Percentiles rank a stretch among this genome's conserved stretches.
Evolutionary conservation across 2,888 invertebrate species (phyloP).

Genomic region (Lasioglossum malachurum): DNA sequence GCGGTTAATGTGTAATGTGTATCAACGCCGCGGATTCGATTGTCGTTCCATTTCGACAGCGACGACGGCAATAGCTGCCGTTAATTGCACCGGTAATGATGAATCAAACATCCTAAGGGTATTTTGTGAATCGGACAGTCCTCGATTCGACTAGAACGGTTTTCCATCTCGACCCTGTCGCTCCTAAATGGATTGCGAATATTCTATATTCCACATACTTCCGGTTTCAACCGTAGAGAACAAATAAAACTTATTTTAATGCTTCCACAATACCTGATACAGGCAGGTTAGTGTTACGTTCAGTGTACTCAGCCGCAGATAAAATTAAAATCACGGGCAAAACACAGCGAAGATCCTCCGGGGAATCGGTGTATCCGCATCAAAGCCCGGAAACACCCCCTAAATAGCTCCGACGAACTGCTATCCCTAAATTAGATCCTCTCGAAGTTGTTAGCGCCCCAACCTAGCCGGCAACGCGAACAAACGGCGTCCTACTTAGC

Average conservation of each 20-base stretch:
- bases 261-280: background rate
- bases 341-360: background rate
- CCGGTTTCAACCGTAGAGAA: background rate
- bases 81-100: slow-evolving; percentile 62
- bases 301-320: background rate
- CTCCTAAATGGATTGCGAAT: background rate
- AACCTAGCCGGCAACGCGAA: background rate
- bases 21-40: slow-evolving; percentile 62
- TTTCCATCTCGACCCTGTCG: background rate
- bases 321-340: background rate
- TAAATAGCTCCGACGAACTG: background rate
- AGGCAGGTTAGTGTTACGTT: background rate
- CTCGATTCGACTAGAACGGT: background rate
- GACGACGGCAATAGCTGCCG: slow-evolving; percentile 51
- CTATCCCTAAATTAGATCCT: slow-evolving; percentile 18
- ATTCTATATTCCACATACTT: background rate
- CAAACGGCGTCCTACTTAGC: background rate
- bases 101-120: slow-evolving; percentile 33
- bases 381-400: background rate
- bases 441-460: slow-evolving; percentile 9
- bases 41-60: slow-evolving; percentile 55
- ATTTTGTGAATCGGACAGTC: background rate
- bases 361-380: slow-evolving; percentile 9
- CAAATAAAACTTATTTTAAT: background rate
- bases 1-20: slow-evolving; percentile 46